Evolutionary conservation across 2,888 invertebrate species (phyloP).

Genomic region (Lasioglossum villosulum): DNA sequence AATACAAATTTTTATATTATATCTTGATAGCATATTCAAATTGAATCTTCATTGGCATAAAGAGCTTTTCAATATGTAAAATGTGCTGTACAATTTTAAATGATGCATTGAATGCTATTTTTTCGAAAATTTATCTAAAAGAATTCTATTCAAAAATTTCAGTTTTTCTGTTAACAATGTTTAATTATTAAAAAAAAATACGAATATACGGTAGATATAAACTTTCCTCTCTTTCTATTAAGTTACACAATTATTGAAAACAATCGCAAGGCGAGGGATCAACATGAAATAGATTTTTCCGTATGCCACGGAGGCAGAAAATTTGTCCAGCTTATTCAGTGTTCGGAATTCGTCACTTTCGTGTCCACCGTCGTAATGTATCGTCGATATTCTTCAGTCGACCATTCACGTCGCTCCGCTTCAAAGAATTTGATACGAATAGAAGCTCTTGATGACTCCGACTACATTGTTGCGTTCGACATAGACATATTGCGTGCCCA

Average conservation of each 20-base stretch:
- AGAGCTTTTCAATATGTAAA: not conserved
- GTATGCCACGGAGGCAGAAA: slow-evolving; percentile 21
- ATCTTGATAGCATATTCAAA: not conserved
- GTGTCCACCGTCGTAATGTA: not conserved
- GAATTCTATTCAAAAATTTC: not conserved
- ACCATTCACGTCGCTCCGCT: slow-evolving; percentile 36
- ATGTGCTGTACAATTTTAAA: not conserved
- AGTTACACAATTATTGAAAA: not conserved
- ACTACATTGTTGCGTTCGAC: slow-evolving; percentile 40
- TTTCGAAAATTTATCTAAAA: too few relatives aligned
- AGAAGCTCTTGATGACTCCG: slow-evolving; percentile 24
- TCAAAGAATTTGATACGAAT: slow-evolving; percentile 27
- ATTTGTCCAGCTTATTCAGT: slow-evolving; percentile 6
- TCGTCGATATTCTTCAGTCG: slow-evolving; percentile 45
- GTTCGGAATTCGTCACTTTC: slow-evolving; percentile 17
- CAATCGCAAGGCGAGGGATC: not conserved
- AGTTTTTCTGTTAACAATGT: not conserved
- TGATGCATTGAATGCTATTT: not conserved
- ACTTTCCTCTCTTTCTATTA: too few relatives aligned
- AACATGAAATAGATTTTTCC: not conserved
- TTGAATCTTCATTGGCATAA: not conserved
- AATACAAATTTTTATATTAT: too few relatives aligned
- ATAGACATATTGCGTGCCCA: slow-evolving; percentile 44
- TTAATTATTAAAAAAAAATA: not conserved
- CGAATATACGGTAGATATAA: not conserved